Evolutionary conservation across 2,113 vertebrate genomes (phyloP).

Genomic region (Hirundichthys speculiger): DNA sequence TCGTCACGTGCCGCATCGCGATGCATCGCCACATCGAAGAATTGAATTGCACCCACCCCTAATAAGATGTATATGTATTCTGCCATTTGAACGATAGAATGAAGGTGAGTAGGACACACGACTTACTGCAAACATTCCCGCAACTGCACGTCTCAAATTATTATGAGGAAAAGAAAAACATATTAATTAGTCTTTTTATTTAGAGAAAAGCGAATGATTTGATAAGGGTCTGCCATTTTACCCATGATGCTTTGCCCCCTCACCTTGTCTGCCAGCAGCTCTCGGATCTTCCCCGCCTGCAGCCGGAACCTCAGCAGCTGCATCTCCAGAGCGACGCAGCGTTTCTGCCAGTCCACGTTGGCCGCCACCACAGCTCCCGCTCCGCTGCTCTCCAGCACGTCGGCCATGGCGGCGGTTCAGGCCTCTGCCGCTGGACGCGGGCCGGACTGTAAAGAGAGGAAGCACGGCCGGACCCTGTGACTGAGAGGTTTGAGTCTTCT

Average conservation of each 20-base stretch:
- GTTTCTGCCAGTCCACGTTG: conserved; percentile 87
- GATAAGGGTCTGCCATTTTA: too few species aligned
- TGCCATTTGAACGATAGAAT: too few species aligned
- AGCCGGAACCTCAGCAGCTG: conserved; percentile 91
- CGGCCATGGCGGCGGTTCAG: conserved; percentile 76
- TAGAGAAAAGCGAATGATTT: too few species aligned
- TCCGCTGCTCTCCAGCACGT: conserved; percentile 76
- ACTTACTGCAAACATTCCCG: too few species aligned
- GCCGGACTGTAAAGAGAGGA: conserved; percentile 23
- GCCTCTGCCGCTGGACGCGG: conserved; percentile 26
- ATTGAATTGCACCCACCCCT: too few species aligned
- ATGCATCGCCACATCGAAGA: too few species aligned
- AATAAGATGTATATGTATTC: too few species aligned
- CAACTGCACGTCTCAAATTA: too few species aligned
- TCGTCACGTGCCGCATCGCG: too few species aligned
- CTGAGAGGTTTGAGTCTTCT: not conserved
- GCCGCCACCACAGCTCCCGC: conserved; percentile 49
- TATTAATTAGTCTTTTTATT: too few species aligned
- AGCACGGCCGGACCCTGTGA: not conserved
- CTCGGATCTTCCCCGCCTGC: conserved; percentile 89
- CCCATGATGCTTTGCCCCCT: conserved; percentile 32
- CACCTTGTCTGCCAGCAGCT: conserved; percentile 90
- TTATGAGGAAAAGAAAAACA: too few species aligned
- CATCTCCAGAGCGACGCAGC: conserved; percentile 85
- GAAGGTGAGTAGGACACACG: too few species aligned